These are phyloP conservation scores for Cybosia mesomella DNA, from an alignment of 2,888 invertebrate species.

Conservation along the genomic window DNA sequence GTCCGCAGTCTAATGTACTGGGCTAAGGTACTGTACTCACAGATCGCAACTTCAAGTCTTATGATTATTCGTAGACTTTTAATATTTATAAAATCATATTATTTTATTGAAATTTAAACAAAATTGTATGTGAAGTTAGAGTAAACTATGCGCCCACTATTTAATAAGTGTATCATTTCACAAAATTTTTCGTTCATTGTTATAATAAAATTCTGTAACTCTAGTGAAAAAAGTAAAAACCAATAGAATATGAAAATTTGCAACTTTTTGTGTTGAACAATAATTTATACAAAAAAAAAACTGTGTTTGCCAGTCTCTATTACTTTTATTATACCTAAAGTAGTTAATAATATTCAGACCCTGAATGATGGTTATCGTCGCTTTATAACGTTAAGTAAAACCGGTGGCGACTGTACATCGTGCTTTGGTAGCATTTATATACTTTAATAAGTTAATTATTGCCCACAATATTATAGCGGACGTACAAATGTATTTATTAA, in stretches of 20 bases:
- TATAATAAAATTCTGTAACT: too few relatives aligned
- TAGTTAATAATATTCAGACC: too few relatives aligned
- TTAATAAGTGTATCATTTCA: neutral
- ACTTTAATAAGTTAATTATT: neutral
- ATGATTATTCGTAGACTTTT: neutral
- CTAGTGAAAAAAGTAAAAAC: neutral
- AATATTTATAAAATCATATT: too few relatives aligned
- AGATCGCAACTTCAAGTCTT: neutral
- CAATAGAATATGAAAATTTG: neutral
- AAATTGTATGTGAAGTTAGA: too few relatives aligned
- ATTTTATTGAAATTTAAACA: too few relatives aligned
- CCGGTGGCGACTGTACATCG: too few relatives aligned
- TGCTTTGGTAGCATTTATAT: neutral
- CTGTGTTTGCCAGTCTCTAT: too few relatives aligned
- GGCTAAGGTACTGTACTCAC: too few relatives aligned
- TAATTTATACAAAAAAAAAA: too few relatives aligned
- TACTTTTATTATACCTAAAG: too few relatives aligned
- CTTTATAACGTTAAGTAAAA: neutral
- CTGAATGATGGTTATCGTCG: neutral
- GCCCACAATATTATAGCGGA: neutral
- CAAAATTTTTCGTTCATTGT: neutral
- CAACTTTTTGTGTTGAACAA: neutral
- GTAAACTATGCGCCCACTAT: too few relatives aligned
- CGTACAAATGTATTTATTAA: neutral
- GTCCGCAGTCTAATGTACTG: neutral